Evolutionary conservation across 2,113 vertebrate species (phyloP), one percentile per base, ranked within the genome.

Genomic region (Ammodytes dubius): DNA sequence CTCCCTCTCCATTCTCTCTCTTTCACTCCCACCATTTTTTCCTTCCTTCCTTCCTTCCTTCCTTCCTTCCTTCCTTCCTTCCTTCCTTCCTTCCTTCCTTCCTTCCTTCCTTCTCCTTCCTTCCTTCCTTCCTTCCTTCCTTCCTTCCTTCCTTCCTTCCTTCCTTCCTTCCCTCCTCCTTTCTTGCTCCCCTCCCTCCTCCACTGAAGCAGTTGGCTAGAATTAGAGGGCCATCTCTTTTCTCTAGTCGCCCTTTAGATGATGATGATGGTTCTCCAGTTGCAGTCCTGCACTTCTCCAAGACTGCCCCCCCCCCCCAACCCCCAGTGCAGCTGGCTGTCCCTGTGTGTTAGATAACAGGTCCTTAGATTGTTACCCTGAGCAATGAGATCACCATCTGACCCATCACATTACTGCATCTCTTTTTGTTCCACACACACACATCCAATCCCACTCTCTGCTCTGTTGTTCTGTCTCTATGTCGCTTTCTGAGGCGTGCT

Each of bases 311-410:
- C 3, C 50, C 7, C 3, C 3, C 37, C 64, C 12, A 45, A 19
- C 65, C 67, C 70, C 86, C 82, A 60, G 63, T 73, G 76, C 84
- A 87, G 84, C 82, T 73, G 76, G 72, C 82, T 87, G 79, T 84
- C 86, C 84, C 74, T 73, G 53, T 81, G n/a, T 45, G 79, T 91
- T 93, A 92, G 86, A 85, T 93, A 90, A 91, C 88, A 68, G 81
- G 86, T 88, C 81, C 74, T 92, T 82, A 81, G 88, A 93, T 82
- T 80, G 70, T 86, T 81, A 73, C 88, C 81, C 70, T n/a, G 0
- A 83, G 92, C 88, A 70, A 71, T 40, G 64, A 88, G 88, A 88
- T 88, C 88, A 64, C 91, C 91, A 94, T 92, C 87, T 93, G 92
- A 90, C 91, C 92, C 84, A 79, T 89, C 88, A 73, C 72, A 83